phyloP scores from a whole-genome alignment of 2,888 invertebrate species.

The Tetheella fluctuosa region DNA sequence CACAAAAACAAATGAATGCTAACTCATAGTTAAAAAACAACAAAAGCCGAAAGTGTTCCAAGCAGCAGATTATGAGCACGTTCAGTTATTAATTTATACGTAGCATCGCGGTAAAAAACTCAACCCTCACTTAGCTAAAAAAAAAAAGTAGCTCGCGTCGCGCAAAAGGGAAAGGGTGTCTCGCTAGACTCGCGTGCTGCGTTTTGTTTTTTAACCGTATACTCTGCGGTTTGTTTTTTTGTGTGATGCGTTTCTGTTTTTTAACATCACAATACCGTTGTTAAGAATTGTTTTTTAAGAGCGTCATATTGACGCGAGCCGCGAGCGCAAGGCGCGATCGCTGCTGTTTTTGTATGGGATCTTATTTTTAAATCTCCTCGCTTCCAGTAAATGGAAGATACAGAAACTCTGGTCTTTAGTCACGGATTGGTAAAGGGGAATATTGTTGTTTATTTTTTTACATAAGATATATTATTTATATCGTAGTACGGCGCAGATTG shows the following conservation, averaged over 20 bases:
- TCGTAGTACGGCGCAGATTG: conserved; percentile 44
- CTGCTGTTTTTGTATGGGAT: conserved; percentile 66
- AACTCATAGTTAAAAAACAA: conserved; percentile 63
- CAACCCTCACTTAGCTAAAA: conserved; percentile 77
- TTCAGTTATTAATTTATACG: conserved; percentile 84
- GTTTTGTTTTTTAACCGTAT: conserved; percentile 78
- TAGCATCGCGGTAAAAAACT: conserved; percentile 77
- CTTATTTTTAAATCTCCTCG: conserved; percentile 78
- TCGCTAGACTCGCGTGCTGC: conserved; percentile 78
- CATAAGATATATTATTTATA: conserved; percentile 60
- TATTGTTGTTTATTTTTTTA: conserved; percentile 62
- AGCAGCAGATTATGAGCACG: conserved; percentile 81
- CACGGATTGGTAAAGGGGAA: conserved; percentile 74
- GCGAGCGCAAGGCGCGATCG: conserved; percentile 70
- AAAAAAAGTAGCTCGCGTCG: conserved; percentile 80
- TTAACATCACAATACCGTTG: conserved; percentile 81
- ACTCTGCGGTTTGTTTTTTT: conserved; percentile 82
- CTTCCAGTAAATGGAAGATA: conserved; percentile 69
- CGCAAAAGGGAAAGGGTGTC: conserved; percentile 83
- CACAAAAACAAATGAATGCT: conserved; percentile 81
- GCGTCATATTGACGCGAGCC: conserved; percentile 77
- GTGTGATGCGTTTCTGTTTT: conserved; percentile 78
- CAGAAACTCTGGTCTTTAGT: conserved; percentile 71
- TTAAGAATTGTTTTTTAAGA: conserved; percentile 78
- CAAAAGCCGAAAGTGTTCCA: conserved; percentile 83